These are phyloP conservation scores for Nezara viridula DNA, from an alignment of 2,888 invertebrate species.

Conservation along the genomic window DNA sequence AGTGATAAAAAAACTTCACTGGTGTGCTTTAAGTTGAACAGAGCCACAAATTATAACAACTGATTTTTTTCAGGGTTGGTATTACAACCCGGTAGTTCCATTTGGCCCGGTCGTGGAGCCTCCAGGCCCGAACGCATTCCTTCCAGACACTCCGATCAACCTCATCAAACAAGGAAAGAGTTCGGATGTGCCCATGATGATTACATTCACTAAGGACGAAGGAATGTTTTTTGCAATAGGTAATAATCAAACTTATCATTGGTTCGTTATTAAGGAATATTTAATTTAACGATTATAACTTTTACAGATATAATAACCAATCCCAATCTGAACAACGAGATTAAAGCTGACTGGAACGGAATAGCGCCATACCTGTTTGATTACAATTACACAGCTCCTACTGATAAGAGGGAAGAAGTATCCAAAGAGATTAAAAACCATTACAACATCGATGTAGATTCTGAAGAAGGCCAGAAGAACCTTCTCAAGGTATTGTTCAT, in stretches of 20 bases:
- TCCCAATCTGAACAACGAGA: no score
- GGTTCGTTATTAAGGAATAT: no score
- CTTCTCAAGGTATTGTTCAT: not conserved
- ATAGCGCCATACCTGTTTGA: slow-evolving; percentile 64
- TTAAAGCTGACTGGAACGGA: slow-evolving; percentile 61
- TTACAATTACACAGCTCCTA: slow-evolving; percentile 65
- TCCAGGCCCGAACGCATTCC: slow-evolving; percentile 73
- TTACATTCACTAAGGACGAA: slow-evolving; percentile 78
- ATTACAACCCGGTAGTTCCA: slow-evolving; percentile 79
- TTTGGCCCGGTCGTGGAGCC: slow-evolving; percentile 81
- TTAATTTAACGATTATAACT: no score
- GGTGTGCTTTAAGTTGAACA: no score
- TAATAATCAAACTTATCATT: slow-evolving; percentile 67
- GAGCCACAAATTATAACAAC: no score
- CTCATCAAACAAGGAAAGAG: slow-evolving; percentile 75
- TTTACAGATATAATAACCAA: not conserved
- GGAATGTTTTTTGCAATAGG: slow-evolving; percentile 81
- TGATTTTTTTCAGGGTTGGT: slow-evolving; percentile 59
- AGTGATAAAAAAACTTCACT: no score
- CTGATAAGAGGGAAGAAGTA: slow-evolving; percentile 58
- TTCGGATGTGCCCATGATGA: slow-evolving; percentile 78
- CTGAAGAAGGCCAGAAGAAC: slow-evolving; percentile 4
- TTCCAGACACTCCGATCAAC: slow-evolving; percentile 77
- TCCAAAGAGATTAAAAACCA: slow-evolving; percentile 61
- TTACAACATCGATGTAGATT: slow-evolving; percentile 62